phyloP scores from a whole-genome alignment of 2,888 invertebrate species.

The Notodonta ziczac region DNA sequence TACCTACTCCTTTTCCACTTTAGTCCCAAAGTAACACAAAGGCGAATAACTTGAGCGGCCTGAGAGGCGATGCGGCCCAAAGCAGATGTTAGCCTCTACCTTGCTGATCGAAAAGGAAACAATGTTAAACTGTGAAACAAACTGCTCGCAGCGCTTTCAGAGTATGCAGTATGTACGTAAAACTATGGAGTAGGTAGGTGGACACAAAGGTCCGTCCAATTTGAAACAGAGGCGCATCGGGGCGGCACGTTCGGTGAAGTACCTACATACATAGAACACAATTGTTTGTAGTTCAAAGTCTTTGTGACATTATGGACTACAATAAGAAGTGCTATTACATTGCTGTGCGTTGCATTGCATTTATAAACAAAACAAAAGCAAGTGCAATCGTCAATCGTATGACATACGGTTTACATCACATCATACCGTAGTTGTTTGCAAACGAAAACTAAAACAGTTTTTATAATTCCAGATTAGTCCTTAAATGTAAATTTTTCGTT shows the following conservation, averaged over 20 bases:
- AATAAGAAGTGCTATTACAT: background rate
- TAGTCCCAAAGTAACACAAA: constrained; percentile 48
- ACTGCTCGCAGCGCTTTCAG: constrained; percentile 62
- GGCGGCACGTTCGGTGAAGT: constrained; percentile 30
- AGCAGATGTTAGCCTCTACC: constrained; percentile 64
- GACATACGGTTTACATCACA: too few species aligned
- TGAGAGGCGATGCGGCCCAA: constrained; percentile 51
- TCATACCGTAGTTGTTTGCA: too few species aligned
- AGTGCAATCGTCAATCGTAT: too few species aligned
- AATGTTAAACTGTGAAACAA: constrained; percentile 78
- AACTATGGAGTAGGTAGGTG: constrained; percentile 42
- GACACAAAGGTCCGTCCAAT: constrained; percentile 45
- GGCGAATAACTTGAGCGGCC: constrained; percentile 50
- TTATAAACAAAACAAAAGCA: background rate
- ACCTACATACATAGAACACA: constrained; percentile 10
- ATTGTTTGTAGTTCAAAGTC: constrained; percentile 29
- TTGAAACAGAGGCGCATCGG: constrained; percentile 31
- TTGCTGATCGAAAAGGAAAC: constrained; percentile 73
- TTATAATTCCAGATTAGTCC: background rate
- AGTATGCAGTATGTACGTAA: constrained; percentile 42
- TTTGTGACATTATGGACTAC: background rate
- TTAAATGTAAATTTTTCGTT: background rate
- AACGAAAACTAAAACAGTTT: too few species aligned
- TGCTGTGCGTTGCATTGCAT: background rate
- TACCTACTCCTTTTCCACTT: constrained; percentile 20